Evolutionary conservation across 2,797 vertebrate species (phyloP).

Genomic region (Huso huso): DNA sequence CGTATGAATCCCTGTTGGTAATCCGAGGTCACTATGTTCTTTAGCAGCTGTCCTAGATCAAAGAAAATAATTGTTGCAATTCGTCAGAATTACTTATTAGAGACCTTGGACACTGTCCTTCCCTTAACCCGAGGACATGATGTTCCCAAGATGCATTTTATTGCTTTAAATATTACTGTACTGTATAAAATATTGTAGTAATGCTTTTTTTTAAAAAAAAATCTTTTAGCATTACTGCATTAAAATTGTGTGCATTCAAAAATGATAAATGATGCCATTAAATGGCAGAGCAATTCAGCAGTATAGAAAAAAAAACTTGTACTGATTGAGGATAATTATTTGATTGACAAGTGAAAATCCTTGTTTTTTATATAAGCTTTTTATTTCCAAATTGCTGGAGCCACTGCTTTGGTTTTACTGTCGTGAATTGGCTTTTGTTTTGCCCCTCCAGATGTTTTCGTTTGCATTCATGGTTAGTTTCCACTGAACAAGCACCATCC

Average conservation of each 20-base stretch:
- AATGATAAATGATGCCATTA: too few species aligned
- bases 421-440: background rate
- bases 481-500: background rate
- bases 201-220: too few species aligned
- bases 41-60: slow-evolving; percentile 25
- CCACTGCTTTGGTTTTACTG: background rate
- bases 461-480: background rate
- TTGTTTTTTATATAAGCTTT: background rate
- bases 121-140: background rate
- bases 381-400: background rate
- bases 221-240: too few species aligned
- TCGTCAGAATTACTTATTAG: background rate
- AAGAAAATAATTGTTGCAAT: slow-evolving; percentile 13
- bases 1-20: background rate
- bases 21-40: slow-evolving; percentile 27
- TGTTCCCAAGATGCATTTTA: background rate
- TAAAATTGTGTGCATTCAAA: too few species aligned
- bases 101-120: background rate
- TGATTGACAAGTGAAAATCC: too few species aligned
- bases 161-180: background rate
- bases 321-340: too few species aligned
- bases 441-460: background rate
- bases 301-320: too few species aligned
- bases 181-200: too few species aligned
- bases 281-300: too few species aligned